Conservation (phyloP, 2,888 invertebrate genomes). For the Sesia bembeciformis region DNA sequence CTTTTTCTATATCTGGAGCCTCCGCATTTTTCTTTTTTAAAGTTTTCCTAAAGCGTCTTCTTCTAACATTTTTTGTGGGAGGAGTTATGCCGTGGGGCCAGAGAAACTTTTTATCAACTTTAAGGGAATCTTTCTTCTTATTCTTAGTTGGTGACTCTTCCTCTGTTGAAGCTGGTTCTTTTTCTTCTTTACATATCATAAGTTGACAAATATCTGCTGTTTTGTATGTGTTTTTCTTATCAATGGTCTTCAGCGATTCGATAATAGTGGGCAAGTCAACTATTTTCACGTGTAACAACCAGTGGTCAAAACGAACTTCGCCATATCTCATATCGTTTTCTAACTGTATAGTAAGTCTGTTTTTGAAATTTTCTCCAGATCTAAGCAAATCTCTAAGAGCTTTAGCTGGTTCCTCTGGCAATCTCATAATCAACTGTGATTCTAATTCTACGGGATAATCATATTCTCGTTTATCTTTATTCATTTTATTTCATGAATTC, state of each 20-base stretch:
- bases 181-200: conserved; percentile 92
- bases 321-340: conserved; percentile 93
- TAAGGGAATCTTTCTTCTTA: conserved; percentile 88
- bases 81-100: conserved; percentile 98
- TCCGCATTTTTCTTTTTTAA: conserved; percentile 97
- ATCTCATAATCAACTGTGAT: conserved; percentile 85
- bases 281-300: conserved; percentile 89
- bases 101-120: conserved; percentile 91
- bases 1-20: conserved; percentile 98
- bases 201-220: conserved; percentile 96
- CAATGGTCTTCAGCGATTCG: conserved; percentile 97
- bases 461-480: conserved; percentile 49
- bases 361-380: conserved; percentile 85
- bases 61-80: conserved; percentile 95
- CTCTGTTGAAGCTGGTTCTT: conserved; percentile 82
- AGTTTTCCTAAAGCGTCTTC: conserved; percentile 93
- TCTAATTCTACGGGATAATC: conserved; percentile 81
- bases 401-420: conserved; percentile 89
- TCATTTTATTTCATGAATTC: conserved; percentile 25
- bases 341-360: conserved; percentile 87
- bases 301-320: conserved; percentile 91
- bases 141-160: conserved; percentile 86
- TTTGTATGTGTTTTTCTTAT: conserved; percentile 97
- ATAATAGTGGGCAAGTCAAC: conserved; percentile 93
- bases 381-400: conserved; percentile 81